Conservation (phyloP, 2,113 vertebrate species). For the Paraplagusia blochii region DNA sequence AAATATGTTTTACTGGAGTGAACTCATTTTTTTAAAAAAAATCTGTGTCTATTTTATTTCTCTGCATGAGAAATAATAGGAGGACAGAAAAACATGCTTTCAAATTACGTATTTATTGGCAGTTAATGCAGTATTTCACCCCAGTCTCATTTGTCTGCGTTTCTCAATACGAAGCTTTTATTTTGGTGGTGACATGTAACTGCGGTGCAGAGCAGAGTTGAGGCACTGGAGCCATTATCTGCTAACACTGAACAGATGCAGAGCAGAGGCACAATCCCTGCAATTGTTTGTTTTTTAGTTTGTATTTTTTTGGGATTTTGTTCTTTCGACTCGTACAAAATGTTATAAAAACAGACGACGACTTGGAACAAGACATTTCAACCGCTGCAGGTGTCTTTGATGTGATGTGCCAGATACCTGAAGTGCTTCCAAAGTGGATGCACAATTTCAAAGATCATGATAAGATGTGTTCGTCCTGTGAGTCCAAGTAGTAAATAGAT, state of each 20-base stretch:
- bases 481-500: slow-evolving; percentile 26
- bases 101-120: too few relatives aligned
- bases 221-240: slow-evolving; percentile 15
- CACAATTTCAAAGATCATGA: slow-evolving; percentile 24
- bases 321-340: slow-evolving; percentile 34
- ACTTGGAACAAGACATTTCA: slow-evolving; percentile 33
- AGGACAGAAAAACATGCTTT: too few relatives aligned
- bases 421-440: slow-evolving; percentile 27
- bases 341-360: slow-evolving; percentile 26
- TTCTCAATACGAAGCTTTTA: too few relatives aligned
- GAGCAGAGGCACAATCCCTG: slow-evolving; percentile 6
- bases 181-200: background rate
- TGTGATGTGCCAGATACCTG: slow-evolving; percentile 31
- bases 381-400: slow-evolving; percentile 18
- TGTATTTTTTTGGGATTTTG: background rate
- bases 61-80: too few relatives aligned
- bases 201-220: background rate
- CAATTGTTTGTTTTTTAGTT: background rate
- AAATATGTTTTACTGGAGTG: too few relatives aligned
- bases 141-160: too few relatives aligned
- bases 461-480: slow-evolving; percentile 21
- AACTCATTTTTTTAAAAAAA: too few relatives aligned
- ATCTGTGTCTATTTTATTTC: too few relatives aligned
- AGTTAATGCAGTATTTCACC: too few relatives aligned
- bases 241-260: slow-evolving; percentile 46